Conservation (phyloP, 2,797 vertebrate genomes). For the Pangasius mekongensis region DNA sequence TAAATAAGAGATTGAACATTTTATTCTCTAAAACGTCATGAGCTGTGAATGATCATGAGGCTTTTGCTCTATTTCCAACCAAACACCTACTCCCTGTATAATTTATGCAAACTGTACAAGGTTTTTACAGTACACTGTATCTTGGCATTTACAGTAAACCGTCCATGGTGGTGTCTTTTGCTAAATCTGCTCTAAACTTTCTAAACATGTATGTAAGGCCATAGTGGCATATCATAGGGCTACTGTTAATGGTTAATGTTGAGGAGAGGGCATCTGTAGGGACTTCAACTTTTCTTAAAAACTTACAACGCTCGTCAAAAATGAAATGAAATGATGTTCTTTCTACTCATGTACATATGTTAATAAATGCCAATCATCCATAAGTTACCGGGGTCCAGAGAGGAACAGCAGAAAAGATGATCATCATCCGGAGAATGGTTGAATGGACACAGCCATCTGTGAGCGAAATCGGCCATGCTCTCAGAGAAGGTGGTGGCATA, state of each 20-base stretch:
- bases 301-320: not conserved
- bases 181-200: not conserved
- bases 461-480: not conserved
- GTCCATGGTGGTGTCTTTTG: not conserved
- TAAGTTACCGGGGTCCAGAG: not conserved
- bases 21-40: constrained; percentile 13
- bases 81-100: not conserved
- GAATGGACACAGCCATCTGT: not conserved
- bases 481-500: not conserved
- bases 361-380: not conserved
- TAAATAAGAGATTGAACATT: constrained; percentile 4
- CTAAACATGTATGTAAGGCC: not conserved
- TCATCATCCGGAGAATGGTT: too few species aligned
- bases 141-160: constrained; percentile 15
- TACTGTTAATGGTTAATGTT: not conserved
- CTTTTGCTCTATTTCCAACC: not conserved
- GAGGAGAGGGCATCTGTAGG: not conserved
- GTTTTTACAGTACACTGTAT: not conserved
- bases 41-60: constrained; percentile 1
- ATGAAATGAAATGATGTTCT: not conserved
- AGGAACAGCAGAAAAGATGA: too few species aligned
- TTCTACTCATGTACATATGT: not conserved
- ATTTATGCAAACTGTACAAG: constrained; percentile 1
- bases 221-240: not conserved
- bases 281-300: not conserved